Evolutionary conservation across 1,140 invertebrate genomes (phyloP).

Genomic region (Trichomalopsis sarcophagae): DNA sequence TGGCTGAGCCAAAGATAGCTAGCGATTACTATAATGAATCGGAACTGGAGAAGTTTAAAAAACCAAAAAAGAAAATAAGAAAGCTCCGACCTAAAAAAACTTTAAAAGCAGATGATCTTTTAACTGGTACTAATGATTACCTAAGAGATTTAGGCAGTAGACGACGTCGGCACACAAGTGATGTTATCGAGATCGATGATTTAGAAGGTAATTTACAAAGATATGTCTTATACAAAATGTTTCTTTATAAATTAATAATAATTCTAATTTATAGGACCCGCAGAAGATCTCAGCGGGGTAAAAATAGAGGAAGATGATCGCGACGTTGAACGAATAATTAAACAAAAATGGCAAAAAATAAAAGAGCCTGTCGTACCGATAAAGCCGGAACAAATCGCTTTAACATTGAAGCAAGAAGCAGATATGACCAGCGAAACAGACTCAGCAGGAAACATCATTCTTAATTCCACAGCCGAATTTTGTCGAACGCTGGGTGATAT

Average conservation of each 20-base stretch:
- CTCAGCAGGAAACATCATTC: constrained; percentile 79
- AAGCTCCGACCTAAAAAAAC: constrained; percentile 60
- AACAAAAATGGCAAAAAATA: constrained; percentile 84
- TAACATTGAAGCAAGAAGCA: constrained; percentile 71
- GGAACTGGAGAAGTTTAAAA: constrained; percentile 92
- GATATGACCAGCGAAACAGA: constrained; percentile 65
- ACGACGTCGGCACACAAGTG: constrained; percentile 66
- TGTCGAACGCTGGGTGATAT: constrained; percentile 97
- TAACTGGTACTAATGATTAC: constrained; percentile 68
- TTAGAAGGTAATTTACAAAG: constrained; percentile 69
- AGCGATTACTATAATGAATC: constrained; percentile 92
- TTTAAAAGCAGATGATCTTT: constrained; percentile 78
- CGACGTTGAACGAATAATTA: constrained; percentile 80
- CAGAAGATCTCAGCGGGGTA: constrained; percentile 77
- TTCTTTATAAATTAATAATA: constrained; percentile 25
- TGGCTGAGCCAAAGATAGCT: constrained; percentile 83
- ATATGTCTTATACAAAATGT: constrained; percentile 32
- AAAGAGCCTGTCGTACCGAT: constrained; percentile 78
- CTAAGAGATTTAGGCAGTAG: constrained; percentile 76
- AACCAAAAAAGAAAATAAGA: constrained; percentile 91
- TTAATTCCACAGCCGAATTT: constrained; percentile 98
- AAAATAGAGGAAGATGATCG: constrained; percentile 86
- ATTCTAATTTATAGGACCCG: constrained; percentile 70
- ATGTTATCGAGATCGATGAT: constrained; percentile 75
- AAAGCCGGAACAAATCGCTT: constrained; percentile 68